A percentile compares a stretch with the other conserved stretches of the same genome.
These are phyloP conservation scores for Volucella inflata DNA, from an alignment of 2,888 invertebrate genomes.

Conservation along the genomic window DNA sequence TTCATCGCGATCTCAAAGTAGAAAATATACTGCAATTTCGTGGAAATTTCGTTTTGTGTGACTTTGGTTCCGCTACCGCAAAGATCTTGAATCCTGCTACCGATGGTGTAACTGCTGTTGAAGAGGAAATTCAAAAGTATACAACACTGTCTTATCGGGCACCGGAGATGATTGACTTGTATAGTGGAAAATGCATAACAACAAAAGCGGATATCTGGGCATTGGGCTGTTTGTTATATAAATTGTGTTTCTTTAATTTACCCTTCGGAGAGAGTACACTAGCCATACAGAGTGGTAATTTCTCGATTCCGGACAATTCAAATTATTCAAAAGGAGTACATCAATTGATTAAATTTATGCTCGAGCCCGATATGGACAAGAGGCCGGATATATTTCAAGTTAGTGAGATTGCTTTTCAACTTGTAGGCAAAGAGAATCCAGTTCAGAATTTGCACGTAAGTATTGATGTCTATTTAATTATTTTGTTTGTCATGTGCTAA, in stretches of 20 bases:
- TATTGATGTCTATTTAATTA: constrained; percentile 66
- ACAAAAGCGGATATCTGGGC: constrained; percentile 97
- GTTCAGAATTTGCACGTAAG: constrained; percentile 91
- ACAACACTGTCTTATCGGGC: constrained; percentile 95
- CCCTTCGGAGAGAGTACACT: constrained; percentile 97
- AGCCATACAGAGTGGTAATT: constrained; percentile 95
- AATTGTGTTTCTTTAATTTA: constrained; percentile 93
- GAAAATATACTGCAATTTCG: constrained; percentile 91
- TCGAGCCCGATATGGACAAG: constrained; percentile 91
- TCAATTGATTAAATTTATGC: constrained; percentile 91
- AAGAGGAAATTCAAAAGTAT: constrained; percentile 94
- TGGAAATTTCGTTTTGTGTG: constrained; percentile 94
- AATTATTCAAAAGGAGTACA: constrained; percentile 89
- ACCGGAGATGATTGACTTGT: constrained; percentile 97
- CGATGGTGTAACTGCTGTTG: constrained; percentile 88
- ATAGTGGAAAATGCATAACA: constrained; percentile 91
- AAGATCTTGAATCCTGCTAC: constrained; percentile 88
- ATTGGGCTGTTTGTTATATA: constrained; percentile 93
- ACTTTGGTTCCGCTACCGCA: constrained; percentile 97
- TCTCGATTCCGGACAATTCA: constrained; percentile 92
- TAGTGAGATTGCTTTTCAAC: constrained; percentile 88
- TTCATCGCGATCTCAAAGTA: constrained; percentile 96
- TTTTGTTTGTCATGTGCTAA: constrained; percentile 43
- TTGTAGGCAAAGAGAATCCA: constrained; percentile 89
- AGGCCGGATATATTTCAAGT: constrained; percentile 95